Conservation (phyloP, 2,797 vertebrate species). For the Cirrhinus mrigala region DNA sequence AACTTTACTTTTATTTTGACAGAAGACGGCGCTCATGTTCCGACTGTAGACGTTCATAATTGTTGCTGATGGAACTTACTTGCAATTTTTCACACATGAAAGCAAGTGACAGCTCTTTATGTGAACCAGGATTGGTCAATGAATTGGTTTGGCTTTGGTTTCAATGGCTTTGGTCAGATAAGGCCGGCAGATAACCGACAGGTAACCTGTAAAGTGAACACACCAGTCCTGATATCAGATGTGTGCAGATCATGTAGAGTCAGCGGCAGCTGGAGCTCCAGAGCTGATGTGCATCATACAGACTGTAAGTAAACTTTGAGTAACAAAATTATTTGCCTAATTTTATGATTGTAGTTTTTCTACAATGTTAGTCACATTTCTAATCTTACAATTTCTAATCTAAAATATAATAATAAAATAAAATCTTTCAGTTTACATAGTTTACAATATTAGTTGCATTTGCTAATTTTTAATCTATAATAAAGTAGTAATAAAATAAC, state of each 20-base stretch:
- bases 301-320: not conserved
- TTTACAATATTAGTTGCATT: not conserved
- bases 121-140: conserved; percentile 27
- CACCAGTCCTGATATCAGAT: conserved; percentile 61
- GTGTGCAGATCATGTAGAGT: conserved; percentile 46
- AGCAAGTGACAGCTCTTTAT: not conserved
- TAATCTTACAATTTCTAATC: not conserved
- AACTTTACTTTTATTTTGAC: conserved; percentile 32
- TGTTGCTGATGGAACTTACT: not conserved
- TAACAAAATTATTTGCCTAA: not conserved
- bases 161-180: conserved; percentile 84
- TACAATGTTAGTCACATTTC: not conserved
- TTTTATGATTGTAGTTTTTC: not conserved
- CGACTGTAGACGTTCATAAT: not conserved
- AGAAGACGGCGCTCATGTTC: not conserved
- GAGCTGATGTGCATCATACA: conserved; percentile 62
- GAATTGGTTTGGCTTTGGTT: conserved; percentile 87
- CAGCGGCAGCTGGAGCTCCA: conserved; percentile 77
- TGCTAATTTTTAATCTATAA: not conserved
- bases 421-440: not conserved
- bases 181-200: not conserved
- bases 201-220: conserved; percentile 57
- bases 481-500: not conserved
- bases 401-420: not conserved
- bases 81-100: not conserved